Percentiles rank a stretch among this genome's conserved stretches.
Conservation (phyloP, 2,888 invertebrate species). For the Drosophila nigricruria region DNA sequence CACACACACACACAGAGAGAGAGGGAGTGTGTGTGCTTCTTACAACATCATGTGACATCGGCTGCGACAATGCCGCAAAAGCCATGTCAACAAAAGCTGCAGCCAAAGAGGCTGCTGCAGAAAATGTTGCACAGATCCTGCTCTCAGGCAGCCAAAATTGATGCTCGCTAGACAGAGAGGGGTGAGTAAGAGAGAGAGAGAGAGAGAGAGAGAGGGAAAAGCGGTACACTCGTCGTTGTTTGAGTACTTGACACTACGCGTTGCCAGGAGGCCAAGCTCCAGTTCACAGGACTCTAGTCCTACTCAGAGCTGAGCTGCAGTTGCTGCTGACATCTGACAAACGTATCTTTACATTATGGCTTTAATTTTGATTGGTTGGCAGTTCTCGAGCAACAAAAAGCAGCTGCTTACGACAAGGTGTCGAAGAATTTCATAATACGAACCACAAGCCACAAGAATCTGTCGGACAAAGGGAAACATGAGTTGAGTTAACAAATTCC, state of each 20-base stretch:
- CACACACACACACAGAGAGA: neutral
- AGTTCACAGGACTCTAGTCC: neutral
- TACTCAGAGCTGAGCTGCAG: neutral
- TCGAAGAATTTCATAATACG: conserved; percentile 24
- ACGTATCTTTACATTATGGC: neutral
- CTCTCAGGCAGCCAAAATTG: conserved; percentile 48
- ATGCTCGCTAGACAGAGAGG: conserved; percentile 41
- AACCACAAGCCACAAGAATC: conserved; percentile 33
- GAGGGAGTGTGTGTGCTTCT: conserved; percentile 1
- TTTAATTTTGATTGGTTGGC: conserved; percentile 61
- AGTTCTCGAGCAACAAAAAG: neutral
- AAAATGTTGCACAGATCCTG: conserved; percentile 36
- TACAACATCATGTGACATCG: conserved; percentile 73
- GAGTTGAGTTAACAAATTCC: neutral
- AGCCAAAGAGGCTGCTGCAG: conserved; percentile 32
- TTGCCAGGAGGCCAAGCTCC: conserved; percentile 7
- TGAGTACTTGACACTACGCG: neutral
- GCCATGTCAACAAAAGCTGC: conserved; percentile 72
- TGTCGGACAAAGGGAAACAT: conserved; percentile 11
- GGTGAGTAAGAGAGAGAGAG: too few species aligned
- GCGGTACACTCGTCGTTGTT: neutral
- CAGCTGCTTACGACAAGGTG: conserved; percentile 22
- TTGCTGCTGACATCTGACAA: conserved; percentile 36
- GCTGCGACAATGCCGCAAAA: conserved; percentile 74
- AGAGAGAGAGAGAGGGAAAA: too few species aligned